These are phyloP conservation scores for Nasalis larvatus DNA, from an alignment of 2,113 vertebrate species.

Conservation along the genomic window DNA sequence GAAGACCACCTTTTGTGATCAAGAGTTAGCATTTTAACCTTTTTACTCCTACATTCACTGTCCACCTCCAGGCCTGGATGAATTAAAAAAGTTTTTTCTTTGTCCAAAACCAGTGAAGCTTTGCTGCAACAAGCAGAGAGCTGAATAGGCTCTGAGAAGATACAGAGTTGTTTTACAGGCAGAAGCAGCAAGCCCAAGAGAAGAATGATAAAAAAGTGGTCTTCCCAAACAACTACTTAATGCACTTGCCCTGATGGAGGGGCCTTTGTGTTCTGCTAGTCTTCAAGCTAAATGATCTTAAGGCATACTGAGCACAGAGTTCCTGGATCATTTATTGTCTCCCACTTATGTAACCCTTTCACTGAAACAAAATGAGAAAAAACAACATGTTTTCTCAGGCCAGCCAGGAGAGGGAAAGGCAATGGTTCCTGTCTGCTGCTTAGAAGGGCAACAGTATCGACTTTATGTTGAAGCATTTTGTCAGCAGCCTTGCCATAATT, in stretches of 20 bases:
- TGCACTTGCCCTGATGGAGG: neutral
- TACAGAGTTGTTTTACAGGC: neutral
- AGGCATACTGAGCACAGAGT: slow-evolving; percentile 35
- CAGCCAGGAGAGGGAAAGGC: neutral
- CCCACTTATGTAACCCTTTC: slow-evolving; percentile 50
- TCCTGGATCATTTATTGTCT: slow-evolving; percentile 54
- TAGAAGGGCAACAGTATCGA: accelerated
- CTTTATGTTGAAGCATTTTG: neutral
- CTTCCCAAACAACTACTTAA: slow-evolving; percentile 28
- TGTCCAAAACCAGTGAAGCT: neutral
- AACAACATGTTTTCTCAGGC: slow-evolving; percentile 8
- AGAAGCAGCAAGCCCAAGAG: neutral
- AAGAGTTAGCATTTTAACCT: neutral
- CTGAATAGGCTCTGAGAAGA: neutral
- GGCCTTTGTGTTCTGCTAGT: slow-evolving; percentile 21
- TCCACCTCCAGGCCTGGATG: neutral
- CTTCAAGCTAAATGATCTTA: slow-evolving; percentile 56
- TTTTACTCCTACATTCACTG: neutral
- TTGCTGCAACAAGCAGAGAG: neutral
- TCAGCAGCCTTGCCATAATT: neutral
- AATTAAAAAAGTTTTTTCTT: neutral
- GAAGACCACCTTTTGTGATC: neutral
- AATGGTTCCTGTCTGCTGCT: neutral
- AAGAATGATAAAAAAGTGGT: neutral
- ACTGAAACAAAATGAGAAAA: slow-evolving; percentile 43